These are phyloP conservation scores for Ophiodon elongatus DNA, from an alignment of 2,113 vertebrate genomes.

Conservation along the genomic window DNA sequence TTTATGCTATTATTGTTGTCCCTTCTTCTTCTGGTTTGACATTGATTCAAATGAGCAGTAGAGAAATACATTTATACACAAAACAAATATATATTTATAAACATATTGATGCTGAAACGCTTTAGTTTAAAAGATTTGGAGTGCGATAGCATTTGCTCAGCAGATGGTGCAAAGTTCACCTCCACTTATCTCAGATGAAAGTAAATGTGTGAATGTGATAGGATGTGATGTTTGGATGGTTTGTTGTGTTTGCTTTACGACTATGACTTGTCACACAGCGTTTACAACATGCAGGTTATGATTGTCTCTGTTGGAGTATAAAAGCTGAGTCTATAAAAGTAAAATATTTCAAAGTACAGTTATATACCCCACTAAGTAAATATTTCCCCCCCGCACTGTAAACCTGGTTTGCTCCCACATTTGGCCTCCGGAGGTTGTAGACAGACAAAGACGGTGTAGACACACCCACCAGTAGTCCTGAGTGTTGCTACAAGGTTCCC, in stretches of 20 bases:
- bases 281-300: not conserved
- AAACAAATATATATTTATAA: not conserved
- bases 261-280: not conserved
- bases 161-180: not conserved
- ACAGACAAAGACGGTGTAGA: no score
- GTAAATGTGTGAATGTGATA: not conserved
- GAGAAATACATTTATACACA: not conserved
- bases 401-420: no score
- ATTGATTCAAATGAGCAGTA: not conserved
- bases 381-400: no score
- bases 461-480: no score
- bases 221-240: not conserved
- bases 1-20: no score
- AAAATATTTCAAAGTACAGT: not conserved
- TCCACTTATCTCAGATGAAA: not conserved
- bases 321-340: not conserved
- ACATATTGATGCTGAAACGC: not conserved
- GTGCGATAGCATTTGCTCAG: not conserved
- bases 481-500: no score
- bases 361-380: not conserved
- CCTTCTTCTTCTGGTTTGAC: not conserved
- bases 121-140: not conserved
- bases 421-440: no score
- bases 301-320: not conserved
- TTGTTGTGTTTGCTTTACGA: slow-evolving; percentile 28